Base-by-base conservation (phyloP, 2,797 vertebrate genomes). In the Melanotaenia boesemani region DNA sequence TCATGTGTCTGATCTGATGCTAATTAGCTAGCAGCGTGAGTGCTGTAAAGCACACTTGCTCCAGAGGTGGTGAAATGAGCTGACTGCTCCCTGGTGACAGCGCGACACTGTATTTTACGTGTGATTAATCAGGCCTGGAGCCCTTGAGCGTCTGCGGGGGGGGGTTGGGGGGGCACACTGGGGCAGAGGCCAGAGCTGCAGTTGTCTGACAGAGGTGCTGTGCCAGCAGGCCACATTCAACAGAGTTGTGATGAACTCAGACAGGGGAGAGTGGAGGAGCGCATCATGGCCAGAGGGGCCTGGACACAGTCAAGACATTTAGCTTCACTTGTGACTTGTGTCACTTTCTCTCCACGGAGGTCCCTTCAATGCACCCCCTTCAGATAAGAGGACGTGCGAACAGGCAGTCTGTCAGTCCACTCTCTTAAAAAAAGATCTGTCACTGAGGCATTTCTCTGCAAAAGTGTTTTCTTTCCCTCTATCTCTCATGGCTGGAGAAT, bases 241-340 rank as follows among this genome's bases (percentile, higher is more conserved):
- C 59, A 18, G 72, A 76, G 86, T 85, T 70, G 86, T 94, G 94
- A 94, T 94, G 81, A 85, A 87, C 86, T 89, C 82, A 75, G 93
- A 94, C 93, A 94, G 90, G 80, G 88, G 80, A 87, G 92, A 87
- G 92, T 86, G 85, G 91, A 86, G 87, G 90, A 87, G 85, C 76
- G 87, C 52, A 61, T 82, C 36, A 74, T 88, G 91, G 90, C 92
- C 90, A 90, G 89, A 88, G 90, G 92, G 86, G 82, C 80, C 83
- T 58, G 89, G 92, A 93, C 91, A 90, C 93, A 94, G 93, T 94
- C 93, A 94, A 93, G 92, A 94, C 91, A 93, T 94, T 95, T 93
- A 95, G 91, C 92, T 93, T 95, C 93, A 94, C 89, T 90, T 89
- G 87, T 91, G 92, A 93, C 88, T 92, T 81, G 86, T 94, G 93